Evolutionary conservation across 2,888 invertebrate species (phyloP), one percentile per base, ranked within the genome.

Genomic region (Asteroscopus sphinx): DNA sequence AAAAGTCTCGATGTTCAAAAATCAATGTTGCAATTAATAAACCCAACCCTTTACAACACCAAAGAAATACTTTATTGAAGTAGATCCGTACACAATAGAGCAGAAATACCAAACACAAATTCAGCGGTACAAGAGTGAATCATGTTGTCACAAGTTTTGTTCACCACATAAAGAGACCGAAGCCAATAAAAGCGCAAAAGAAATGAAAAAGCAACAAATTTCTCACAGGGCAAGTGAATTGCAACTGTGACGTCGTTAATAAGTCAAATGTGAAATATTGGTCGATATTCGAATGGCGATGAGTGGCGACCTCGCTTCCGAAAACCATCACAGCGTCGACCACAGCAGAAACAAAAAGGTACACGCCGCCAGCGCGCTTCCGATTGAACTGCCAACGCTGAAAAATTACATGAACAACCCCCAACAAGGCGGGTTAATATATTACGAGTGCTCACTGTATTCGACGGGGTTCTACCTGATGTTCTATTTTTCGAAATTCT

Each of bases 371-470:
- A 87, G 87, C 87, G 86, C 85, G 85, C 89, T 91, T 93, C 93
- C 93, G 92, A 92, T 91, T 93, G 92, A 89, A 86, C 80, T 89
- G 91, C 85, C 89, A 88, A 80, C 88, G 85, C 87, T 93, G 93
- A 93, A 93, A 93, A 93, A 93, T 93, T 92, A 90, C 90, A 83
- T 77, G 80, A 75, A 82, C 82, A 75, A 79, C 83, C 82, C 66
- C 81, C 77, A 77, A 75, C 83, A 79, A 80, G 76, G 77, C 80
- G 76, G 81, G 80, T 88, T 86, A 86, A 88, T 87, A 86, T 87
- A 88, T 89, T 87, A 85, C 81, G 72, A 79, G 74, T 74, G 77
- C 77, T 74, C 81, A 73, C 69, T 68, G 61, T 61, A 71, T 48
- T 74, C 57, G 61, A 52, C 46, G 17, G 58, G 56, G 49, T 69